Evolutionary conservation across 1,140 invertebrate species (phyloP), one percentile per base, ranked within the genome.

Genomic region (Lepidotrigona ventralis): DNA sequence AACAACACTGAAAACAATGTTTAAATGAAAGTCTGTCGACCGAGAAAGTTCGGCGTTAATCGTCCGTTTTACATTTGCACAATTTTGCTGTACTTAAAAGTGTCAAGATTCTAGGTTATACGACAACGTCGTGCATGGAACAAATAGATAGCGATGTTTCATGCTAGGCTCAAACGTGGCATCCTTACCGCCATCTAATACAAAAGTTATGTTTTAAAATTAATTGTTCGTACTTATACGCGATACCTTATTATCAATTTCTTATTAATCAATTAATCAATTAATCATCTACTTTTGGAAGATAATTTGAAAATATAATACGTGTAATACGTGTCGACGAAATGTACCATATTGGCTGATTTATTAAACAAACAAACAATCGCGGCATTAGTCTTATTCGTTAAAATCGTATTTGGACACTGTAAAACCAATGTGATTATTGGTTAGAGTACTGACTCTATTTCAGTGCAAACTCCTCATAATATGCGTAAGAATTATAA

Each of bases 21-120:
- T 78, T 29, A 11, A 83, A 58, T 23, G 63, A 58, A 29, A 63
- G 64, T 76, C 71, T 17, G 23, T n/a, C n/a, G n/a, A n/a, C n/a
- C n/a, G n/a, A n/a, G n/a, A n/a, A n/a, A n/a, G 51, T 33, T 77
- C 69, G 82, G 77, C 82, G 77, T 71, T 79, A 68, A 83, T 83
- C 58, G 82, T 83, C 69, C 76, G 68, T 79, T 60, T 79, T 77
- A 79, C 69, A 39, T 78, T 83, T 77, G 15, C 82, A 71, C 82
- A 51, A 79, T 58, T 6, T 46, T 46, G 53, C 82, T 53, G 77
- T 79, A 53, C n/a, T 66, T 26, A 39, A 26, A 46, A 79, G 70
- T 79, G 82, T 83, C 77, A 83, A 56, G 76, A 79, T 79, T 79
- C 56, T 79, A 83, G 82, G 82, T 83, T 83, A 83, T 79, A 73